phyloP scores from a whole-genome alignment of 2,888 invertebrate genomes.

The Fragum fragum region DNA sequence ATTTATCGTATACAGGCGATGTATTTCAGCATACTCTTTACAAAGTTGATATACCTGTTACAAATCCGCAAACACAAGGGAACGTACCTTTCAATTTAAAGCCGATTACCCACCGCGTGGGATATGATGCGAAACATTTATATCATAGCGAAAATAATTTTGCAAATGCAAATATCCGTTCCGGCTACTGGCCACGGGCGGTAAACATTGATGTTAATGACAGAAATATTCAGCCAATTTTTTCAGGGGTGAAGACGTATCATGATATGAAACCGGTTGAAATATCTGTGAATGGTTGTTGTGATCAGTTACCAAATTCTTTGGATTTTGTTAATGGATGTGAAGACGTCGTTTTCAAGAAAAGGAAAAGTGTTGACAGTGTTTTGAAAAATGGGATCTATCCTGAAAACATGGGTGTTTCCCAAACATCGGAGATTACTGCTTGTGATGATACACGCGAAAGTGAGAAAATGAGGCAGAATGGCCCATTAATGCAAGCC shows the following conservation, averaged over 20 bases:
- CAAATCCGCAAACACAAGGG: background rate
- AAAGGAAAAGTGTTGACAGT: background rate
- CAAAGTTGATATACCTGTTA: slow-evolving; percentile 43
- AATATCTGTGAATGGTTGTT: background rate
- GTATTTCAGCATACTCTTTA: slow-evolving; percentile 43
- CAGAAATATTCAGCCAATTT: slow-evolving; percentile 49
- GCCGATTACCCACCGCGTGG: slow-evolving; percentile 46
- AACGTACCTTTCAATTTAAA: slow-evolving; percentile 23
- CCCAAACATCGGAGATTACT: slow-evolving; percentile 37
- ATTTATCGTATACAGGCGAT: background rate
- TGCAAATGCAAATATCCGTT: slow-evolving; percentile 48
- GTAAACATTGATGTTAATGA: slow-evolving; percentile 47
- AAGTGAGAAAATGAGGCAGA: slow-evolving; percentile 53
- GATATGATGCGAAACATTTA: slow-evolving; percentile 45
- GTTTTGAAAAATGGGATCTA: slow-evolving; percentile 58
- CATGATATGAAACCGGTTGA: background rate
- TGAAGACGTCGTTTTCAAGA: background rate
- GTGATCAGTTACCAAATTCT: background rate
- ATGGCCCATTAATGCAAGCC: slow-evolving; percentile 30
- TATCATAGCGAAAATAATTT: slow-evolving; percentile 38
- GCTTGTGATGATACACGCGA: slow-evolving; percentile 38
- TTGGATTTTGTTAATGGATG: background rate
- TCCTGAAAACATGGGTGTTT: slow-evolving; percentile 44
- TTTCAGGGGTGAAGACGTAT: slow-evolving; percentile 21
- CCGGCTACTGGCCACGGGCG: slow-evolving; percentile 29